Conservation (phyloP, 35 echinoderm and acorn worm genomes). For the Stichopus chloronotus region DNA sequence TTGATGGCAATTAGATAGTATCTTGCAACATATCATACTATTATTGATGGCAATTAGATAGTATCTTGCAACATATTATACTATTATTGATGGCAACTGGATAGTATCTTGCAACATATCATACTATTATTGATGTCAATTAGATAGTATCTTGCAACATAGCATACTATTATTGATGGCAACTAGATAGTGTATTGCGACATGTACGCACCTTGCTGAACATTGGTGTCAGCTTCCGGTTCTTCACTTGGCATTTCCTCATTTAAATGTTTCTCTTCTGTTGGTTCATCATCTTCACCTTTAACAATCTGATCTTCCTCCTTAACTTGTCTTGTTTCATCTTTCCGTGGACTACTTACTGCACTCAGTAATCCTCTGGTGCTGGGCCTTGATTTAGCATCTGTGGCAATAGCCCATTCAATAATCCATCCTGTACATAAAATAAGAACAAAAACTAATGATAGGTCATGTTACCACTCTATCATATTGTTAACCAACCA, state of each 20-base stretch:
- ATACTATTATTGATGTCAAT: no score
- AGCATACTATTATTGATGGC: neutral
- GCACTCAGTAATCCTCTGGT: constrained; percentile 48
- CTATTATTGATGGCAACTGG: no score
- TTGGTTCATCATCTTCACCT: constrained; percentile 54
- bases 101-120: no score
- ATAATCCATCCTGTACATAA: constrained; percentile 86
- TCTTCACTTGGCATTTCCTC: constrained; percentile 4
- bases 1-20: no score
- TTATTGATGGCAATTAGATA: neutral
- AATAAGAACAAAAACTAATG: neutral
- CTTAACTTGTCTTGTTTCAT: neutral
- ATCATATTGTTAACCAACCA: neutral
- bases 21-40: neutral
- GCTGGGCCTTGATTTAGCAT: constrained; percentile 57
- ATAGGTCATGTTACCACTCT: neutral
- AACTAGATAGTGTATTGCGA: neutral
- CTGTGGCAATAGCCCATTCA: constrained; percentile 93
- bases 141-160: no score
- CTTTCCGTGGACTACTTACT: constrained; percentile 36
- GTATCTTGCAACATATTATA: neutral
- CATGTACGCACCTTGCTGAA: neutral
- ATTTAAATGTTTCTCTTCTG: constrained; percentile 34
- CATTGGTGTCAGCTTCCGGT: constrained; percentile 40
- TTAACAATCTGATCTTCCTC: constrained; percentile 30